A percentile compares a stretch with the other conserved stretches of the same genome.
These are phyloP conservation scores for Psephotus haematonotus DNA, from an alignment of 2,113 vertebrate species.

Conservation along the genomic window DNA sequence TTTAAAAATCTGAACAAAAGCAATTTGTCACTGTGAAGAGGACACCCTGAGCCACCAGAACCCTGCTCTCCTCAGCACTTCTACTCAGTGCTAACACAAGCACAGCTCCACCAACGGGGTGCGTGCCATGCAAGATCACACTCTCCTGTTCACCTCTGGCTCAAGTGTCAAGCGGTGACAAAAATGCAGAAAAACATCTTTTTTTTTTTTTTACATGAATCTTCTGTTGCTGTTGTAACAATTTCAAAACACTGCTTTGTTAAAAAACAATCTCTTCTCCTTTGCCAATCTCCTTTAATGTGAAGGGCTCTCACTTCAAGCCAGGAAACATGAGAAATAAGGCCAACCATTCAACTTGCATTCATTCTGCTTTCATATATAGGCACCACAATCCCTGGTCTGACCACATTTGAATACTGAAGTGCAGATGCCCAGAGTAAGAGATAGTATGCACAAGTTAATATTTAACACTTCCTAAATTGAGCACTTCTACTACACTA, in stretches of 20 bases:
- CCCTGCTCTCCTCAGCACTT: background rate
- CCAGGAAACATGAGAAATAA: background rate
- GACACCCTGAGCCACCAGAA: constrained; percentile 2
- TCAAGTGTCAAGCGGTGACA: background rate
- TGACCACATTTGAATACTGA: background rate
- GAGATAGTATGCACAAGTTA: background rate
- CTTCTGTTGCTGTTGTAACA: background rate
- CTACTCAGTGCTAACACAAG: background rate
- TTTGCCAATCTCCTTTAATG: background rate
- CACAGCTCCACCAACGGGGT: background rate
- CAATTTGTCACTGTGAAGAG: background rate
- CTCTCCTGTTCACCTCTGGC: background rate
- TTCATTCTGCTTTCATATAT: background rate
- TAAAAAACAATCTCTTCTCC: background rate
- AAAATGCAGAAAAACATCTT: background rate
- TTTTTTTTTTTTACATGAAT: background rate
- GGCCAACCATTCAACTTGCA: background rate
- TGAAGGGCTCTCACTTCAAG: background rate
- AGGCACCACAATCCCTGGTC: background rate
- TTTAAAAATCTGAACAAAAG: background rate
- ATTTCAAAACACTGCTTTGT: background rate
- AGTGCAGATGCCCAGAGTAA: background rate
- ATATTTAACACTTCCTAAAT: background rate
- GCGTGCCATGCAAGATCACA: background rate
- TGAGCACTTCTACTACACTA: background rate